A percentile compares a stretch with the other conserved stretches of the same genome.
These are phyloP conservation scores for Bellardia pandia DNA, from an alignment of 2,888 invertebrate species.

Conservation along the genomic window DNA sequence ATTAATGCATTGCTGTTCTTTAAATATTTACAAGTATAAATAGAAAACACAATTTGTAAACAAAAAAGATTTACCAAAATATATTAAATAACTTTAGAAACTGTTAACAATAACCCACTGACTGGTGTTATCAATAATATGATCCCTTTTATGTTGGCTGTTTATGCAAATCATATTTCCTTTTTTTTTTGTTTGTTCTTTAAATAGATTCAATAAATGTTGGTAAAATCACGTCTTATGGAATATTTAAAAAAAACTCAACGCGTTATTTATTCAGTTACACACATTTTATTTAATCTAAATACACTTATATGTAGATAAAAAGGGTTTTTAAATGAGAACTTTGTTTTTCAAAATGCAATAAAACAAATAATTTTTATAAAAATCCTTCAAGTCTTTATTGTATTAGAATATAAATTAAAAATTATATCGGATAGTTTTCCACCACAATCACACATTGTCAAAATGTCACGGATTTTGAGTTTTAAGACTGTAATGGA, in stretches of 20 bases:
- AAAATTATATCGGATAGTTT: no score
- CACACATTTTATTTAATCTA: background rate
- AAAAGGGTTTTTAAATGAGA: no score
- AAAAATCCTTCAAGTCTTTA: no score
- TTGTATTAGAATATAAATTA: no score
- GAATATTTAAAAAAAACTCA: constrained; percentile 1
- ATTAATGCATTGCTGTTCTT: constrained; percentile 49
- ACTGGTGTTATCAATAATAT: constrained; percentile 1
- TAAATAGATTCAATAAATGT: constrained; percentile 18
- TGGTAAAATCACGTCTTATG: constrained; percentile 28
- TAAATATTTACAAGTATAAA: constrained; percentile 17
- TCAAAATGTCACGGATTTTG: no score
- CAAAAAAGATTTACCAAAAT: constrained; percentile 24
- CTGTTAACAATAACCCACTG: constrained; percentile 21
- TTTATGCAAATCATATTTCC: background rate
- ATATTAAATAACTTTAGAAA: background rate
- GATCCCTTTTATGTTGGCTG: background rate
- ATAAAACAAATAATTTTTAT: no score
- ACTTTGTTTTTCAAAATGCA: no score
- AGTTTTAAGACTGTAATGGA: no score
- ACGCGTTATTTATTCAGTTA: background rate
- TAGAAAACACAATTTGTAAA: constrained; percentile 65
- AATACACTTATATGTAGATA: no score
- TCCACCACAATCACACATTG: no score
- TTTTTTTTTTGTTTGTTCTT: background rate